These are phyloP conservation scores for Planiliza haematocheilus DNA, from an alignment of 2,113 vertebrate species.

Conservation along the genomic window DNA sequence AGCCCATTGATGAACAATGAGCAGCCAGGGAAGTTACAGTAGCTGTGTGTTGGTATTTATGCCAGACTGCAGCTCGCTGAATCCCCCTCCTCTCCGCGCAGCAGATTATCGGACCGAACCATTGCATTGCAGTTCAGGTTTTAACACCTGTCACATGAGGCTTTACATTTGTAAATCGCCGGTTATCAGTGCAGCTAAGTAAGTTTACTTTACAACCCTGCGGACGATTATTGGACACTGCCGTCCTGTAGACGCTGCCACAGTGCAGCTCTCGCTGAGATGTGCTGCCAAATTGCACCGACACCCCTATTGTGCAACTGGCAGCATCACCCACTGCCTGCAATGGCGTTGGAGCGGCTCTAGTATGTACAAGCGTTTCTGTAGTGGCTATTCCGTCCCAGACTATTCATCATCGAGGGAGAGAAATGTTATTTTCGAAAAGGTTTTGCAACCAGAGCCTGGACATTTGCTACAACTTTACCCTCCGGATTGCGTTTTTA, in stretches of 20 bases:
- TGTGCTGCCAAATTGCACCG: slow-evolving; percentile 49
- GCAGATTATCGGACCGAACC: slow-evolving; percentile 84
- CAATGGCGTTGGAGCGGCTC: slow-evolving; percentile 84
- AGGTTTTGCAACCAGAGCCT: slow-evolving; percentile 33
- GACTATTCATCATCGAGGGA: slow-evolving; percentile 50
- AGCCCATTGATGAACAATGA: slow-evolving; percentile 28
- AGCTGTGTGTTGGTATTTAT: slow-evolving; percentile 75
- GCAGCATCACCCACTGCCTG: slow-evolving; percentile 80
- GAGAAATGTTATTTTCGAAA: slow-evolving; percentile 52
- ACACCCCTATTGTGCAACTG: slow-evolving; percentile 71
- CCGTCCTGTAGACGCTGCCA: slow-evolving; percentile 6
- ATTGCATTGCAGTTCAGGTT: slow-evolving; percentile 74
- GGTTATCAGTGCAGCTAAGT: background rate
- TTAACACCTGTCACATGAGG: slow-evolving; percentile 79
- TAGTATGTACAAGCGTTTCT: slow-evolving; percentile 68
- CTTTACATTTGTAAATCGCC: slow-evolving; percentile 8
- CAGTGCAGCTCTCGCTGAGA: slow-evolving; percentile 44
- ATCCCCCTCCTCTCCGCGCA: slow-evolving; percentile 68
- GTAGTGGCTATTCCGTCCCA: slow-evolving; percentile 52
- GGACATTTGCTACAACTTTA: slow-evolving; percentile 9
- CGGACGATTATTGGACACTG: slow-evolving; percentile 8
- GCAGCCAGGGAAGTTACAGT: slow-evolving; percentile 60
- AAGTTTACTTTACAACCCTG: background rate
- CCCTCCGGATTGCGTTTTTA: slow-evolving; percentile 54
- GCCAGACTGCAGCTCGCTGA: slow-evolving; percentile 79